Percentiles rank a stretch among this genome's conserved stretches.
phyloP scores from a whole-genome alignment of 1,140 invertebrate species.

The Mizuhopecten yessoensis region DNA sequence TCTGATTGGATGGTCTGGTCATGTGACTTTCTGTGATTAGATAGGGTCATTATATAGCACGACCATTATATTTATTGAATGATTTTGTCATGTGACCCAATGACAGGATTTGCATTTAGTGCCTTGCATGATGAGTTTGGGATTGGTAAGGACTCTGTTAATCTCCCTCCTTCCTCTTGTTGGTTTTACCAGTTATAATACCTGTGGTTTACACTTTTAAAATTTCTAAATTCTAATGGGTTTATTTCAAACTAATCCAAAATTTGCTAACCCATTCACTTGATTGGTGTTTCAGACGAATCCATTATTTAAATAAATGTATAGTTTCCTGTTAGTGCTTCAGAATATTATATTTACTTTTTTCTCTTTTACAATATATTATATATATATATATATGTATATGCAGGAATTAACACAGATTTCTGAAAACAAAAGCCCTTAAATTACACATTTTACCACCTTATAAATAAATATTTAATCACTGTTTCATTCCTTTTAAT shows the following conservation, averaged over 20 bases:
- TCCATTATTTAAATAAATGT: too few relatives aligned
- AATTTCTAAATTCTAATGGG: too few relatives aligned
- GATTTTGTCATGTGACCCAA: conserved; percentile 5
- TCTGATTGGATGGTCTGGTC: background rate
- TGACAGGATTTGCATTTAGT: background rate
- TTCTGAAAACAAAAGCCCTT: too few relatives aligned
- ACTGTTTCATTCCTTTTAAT: too few relatives aligned
- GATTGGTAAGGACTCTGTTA: background rate
- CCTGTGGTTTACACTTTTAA: background rate
- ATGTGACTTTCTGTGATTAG: background rate
- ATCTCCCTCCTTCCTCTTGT: background rate
- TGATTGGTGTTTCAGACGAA: background rate
- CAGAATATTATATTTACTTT: too few relatives aligned
- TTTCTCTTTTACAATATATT: too few relatives aligned
- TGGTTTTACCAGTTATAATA: background rate
- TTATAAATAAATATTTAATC: too few relatives aligned
- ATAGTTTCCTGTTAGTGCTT: too few relatives aligned
- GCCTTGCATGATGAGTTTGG: background rate
- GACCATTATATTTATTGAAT: background rate
- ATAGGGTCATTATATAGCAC: background rate
- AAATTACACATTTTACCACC: too few relatives aligned
- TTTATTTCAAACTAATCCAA: background rate
- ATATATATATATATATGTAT: too few relatives aligned
- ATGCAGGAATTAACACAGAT: too few relatives aligned
- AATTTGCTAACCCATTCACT: background rate